Percentiles rank a stretch among this genome's conserved stretches.
phyloP scores from a whole-genome alignment of 1,140 invertebrate genomes.

The Vanessa tameamea region DNA sequence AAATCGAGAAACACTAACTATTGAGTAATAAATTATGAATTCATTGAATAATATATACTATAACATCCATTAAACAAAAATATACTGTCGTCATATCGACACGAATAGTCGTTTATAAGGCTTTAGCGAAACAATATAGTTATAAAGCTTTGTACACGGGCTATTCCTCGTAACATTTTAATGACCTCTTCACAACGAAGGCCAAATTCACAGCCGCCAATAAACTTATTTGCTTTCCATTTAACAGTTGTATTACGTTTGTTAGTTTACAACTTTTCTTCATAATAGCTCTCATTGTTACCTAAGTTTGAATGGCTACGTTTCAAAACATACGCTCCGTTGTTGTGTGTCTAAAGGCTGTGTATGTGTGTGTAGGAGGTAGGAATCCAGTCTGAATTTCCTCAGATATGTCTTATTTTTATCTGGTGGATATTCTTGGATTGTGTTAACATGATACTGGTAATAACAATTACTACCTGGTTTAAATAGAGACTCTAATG shows the following conservation, averaged over 20 bases:
- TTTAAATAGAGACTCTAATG: no score
- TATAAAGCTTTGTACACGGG: background rate
- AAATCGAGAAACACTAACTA: no score
- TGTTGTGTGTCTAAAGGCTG: background rate
- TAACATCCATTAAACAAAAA: no score
- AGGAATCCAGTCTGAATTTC: no score
- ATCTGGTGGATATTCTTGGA: no score
- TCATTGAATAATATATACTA: no score
- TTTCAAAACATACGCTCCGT: slow-evolving; percentile 7
- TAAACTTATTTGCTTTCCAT: slow-evolving; percentile 34
- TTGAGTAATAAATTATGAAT: no score
- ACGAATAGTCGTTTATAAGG: background rate
- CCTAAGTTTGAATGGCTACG: slow-evolving; percentile 14
- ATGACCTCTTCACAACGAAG: slow-evolving; percentile 5
- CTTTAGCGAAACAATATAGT: background rate
- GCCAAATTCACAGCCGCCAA: slow-evolving; percentile 26
- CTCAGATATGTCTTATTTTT: no score
- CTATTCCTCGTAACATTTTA: slow-evolving; percentile 1
- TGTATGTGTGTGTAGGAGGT: no score
- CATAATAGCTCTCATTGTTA: slow-evolving; percentile 24
- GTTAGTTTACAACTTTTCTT: slow-evolving; percentile 29
- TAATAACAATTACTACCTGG: no score
- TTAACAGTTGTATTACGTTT: slow-evolving; percentile 23
- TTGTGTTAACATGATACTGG: no score
- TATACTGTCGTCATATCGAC: background rate